phyloP scores from a whole-genome alignment of 2,888 invertebrate species.

The Sarcophaga rosellei region DNA sequence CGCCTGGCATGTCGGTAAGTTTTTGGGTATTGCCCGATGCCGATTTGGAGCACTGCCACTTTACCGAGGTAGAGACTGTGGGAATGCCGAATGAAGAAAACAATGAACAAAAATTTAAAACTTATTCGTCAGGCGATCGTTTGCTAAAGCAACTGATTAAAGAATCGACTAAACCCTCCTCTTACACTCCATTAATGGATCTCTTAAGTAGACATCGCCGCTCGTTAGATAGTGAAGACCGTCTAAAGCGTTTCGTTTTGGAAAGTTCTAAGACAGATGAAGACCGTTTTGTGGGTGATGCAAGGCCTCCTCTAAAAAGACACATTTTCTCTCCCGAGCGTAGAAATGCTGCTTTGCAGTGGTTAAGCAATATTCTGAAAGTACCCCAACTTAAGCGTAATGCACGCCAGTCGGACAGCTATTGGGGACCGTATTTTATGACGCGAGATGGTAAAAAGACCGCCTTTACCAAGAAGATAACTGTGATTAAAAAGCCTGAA shows the following conservation, averaged over 20 bases:
- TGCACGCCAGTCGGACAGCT: slow-evolving; percentile 72
- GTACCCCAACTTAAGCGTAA: slow-evolving; percentile 71
- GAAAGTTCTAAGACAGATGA: slow-evolving; percentile 70
- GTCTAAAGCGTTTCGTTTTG: slow-evolving; percentile 71
- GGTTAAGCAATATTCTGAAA: slow-evolving; percentile 74
- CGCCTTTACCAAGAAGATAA: slow-evolving; percentile 74
- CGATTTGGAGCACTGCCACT: slow-evolving; percentile 84
- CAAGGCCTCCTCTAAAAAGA: slow-evolving; percentile 32
- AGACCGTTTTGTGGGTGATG: neutral
- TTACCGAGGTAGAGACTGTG: slow-evolving; percentile 74
- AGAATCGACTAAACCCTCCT: slow-evolving; percentile 75
- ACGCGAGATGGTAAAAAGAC: slow-evolving; percentile 73
- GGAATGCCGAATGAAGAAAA: slow-evolving; percentile 55
- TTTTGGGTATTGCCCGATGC: slow-evolving; percentile 89
- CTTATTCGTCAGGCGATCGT: slow-evolving; percentile 76
- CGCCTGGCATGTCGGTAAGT: slow-evolving; percentile 87
- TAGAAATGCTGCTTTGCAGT: slow-evolving; percentile 72
- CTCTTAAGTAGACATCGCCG: slow-evolving; percentile 51
- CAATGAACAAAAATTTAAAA: slow-evolving; percentile 66
- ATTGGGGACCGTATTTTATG: slow-evolving; percentile 73
- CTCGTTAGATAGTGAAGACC: slow-evolving; percentile 42
- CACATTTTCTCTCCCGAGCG: slow-evolving; percentile 62
- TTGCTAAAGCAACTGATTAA: slow-evolving; percentile 77
- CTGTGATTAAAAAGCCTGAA: slow-evolving; percentile 76
- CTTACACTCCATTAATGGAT: slow-evolving; percentile 67